Evolutionary conservation across 1,140 invertebrate species (phyloP), one percentile per base, ranked within the genome.

Genomic region (Augochlora pura): DNA sequence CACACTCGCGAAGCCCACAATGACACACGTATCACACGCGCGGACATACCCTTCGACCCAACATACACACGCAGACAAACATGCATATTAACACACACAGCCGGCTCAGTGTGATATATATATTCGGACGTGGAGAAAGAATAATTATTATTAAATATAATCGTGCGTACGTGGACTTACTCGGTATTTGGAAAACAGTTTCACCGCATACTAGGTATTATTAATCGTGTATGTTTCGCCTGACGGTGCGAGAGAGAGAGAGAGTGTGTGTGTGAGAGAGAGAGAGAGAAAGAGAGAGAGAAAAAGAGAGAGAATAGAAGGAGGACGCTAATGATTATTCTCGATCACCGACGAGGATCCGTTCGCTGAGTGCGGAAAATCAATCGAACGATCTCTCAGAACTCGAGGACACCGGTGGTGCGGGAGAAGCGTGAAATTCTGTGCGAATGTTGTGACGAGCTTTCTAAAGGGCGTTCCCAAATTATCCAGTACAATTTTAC

Each of bases 81-180:
- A 4, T 1, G 16, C 49, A 52, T 4, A 32, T 32, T 32, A 32
- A 59, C 64, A 39, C 84, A 86, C 82, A 85, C 81, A 87, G 86
- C 86, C 82, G 86, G 84, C 86, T 87, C 86, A 87, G 86, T 87
- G 86, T 87, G 85, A 87, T 87, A 83, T 87, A 75, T 85, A 83
- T 86, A 84, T 82, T 87, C 84, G 81, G 76, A 81, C 60, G 67
- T 65, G 18, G 42, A 39, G 32, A 74, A 82, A 82, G n/a, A 86
- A 86, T 75, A 75, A 83, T 84, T 57, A 57, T 38, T 71, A 52
- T 52, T 52, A 52, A 46, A 18, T 52, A 71, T 71, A 39, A 73
- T 73, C 72, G 77, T 86, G 82, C 81, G 81, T 83, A 83, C 71
- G 82, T 86, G 86, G 81, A 78, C 71, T 77, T 79, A 69, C 64